Base-by-base conservation (phyloP, 1,140 invertebrate genomes). In the Drosophila equinoxialis region DNA sequence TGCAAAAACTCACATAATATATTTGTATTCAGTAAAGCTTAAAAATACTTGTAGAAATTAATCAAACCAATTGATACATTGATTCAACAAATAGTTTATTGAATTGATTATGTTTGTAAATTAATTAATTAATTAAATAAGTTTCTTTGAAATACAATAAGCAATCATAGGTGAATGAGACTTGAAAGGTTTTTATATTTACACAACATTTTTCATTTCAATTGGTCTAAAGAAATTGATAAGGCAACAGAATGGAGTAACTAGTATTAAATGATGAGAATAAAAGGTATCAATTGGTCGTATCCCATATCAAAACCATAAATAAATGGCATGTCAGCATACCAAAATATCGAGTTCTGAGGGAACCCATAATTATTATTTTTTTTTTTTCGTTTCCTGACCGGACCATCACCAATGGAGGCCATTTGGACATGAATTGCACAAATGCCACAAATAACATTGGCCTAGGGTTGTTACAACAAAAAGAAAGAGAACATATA, bases 241-340 rank as follows among this genome's bases (percentile, higher is more conserved):
- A 1, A 23, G 2, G 20, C 20, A 23, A 26, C 23, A 26, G 3
- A 30, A 30, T 30, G 6, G 6, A 30, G 30, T 30, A 30, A 30
- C 6, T 30, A 3, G 23, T 26, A 26, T 26, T 26, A 3, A 26
- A 4, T 3, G 0, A 4, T 26, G n/a, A 26, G 30, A 30, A 6
- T 37, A 3, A 37, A 37, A 54, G 41, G 72, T 68, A 75, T 42
- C 2, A 23, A 8, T 7, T 58, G 3, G 20, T 74, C 63, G n/a
- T 11, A 23, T 48, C 45, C 45, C n/a, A 45, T 48, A 45, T 37
- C 30, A 20, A 20, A 11, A 10, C 23, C 33, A 7, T 17, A 48
- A 64, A 55, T 60, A 82, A 87, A 89, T 89, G 59, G 80, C 80
- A 83, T 89, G 84, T 87, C 83, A 87, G 82, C 82, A 64, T 72